These are phyloP conservation scores for Cyanoliseus patagonus DNA, from an alignment of 2,113 vertebrate species.

Conservation along the genomic window DNA sequence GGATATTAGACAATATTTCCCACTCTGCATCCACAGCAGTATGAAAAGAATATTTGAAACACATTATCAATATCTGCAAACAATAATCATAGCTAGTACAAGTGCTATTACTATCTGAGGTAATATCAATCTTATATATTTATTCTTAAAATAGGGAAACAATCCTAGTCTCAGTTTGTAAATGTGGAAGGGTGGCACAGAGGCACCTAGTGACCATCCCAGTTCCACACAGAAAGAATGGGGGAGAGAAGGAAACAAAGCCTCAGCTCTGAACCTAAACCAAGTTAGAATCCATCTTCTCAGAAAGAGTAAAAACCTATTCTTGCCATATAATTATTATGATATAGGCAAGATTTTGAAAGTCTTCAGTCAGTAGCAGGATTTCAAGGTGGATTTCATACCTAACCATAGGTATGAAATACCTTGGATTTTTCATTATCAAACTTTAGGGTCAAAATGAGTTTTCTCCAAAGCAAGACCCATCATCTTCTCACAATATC, in stretches of 20 bases:
- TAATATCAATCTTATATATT: background rate
- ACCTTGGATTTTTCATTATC: background rate
- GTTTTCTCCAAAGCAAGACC: background rate
- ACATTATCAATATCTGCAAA: background rate
- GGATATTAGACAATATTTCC: constrained; percentile 12
- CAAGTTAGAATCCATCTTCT: background rate
- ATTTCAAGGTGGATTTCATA: background rate
- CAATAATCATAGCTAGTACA: background rate
- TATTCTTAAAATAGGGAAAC: background rate
- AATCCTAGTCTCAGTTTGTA: background rate
- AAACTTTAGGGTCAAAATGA: background rate
- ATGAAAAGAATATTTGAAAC: constrained; percentile 11
- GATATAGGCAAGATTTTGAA: background rate
- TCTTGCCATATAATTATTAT: background rate
- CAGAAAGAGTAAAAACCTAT: background rate
- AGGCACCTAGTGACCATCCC: background rate
- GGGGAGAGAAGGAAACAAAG: background rate
- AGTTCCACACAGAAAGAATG: background rate
- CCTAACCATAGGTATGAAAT: background rate
- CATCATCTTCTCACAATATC: background rate
- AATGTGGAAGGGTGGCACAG: background rate
- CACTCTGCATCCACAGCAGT: background rate
- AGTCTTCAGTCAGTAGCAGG: background rate
- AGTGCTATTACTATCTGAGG: background rate
- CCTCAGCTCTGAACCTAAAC: background rate